Conservation (phyloP, 2,888 invertebrate species). For the Abrostola triplasia region DNA sequence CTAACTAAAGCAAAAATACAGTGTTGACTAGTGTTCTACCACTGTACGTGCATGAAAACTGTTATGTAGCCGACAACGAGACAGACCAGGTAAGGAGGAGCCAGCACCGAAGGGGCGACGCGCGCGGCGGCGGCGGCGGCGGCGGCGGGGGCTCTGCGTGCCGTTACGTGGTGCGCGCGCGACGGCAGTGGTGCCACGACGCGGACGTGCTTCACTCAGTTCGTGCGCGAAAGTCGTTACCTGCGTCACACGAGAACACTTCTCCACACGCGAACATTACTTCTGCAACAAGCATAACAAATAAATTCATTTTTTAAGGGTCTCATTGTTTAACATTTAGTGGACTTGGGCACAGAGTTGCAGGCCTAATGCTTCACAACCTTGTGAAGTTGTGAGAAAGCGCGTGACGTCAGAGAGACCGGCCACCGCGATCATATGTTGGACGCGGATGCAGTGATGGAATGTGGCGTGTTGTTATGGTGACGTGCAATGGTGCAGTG, state of each 20-base stretch:
- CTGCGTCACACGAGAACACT: conserved; percentile 83
- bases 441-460: conserved; percentile 88
- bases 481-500: conserved; percentile 83
- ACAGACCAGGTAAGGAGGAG: conserved; percentile 66
- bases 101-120: conserved; percentile 32
- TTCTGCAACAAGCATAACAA: conserved; percentile 70
- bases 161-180: conserved; percentile 83
- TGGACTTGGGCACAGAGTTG: conserved; percentile 58
- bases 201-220: conserved; percentile 88
- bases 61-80: conserved; percentile 51
- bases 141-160: conserved; percentile 71
- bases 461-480: conserved; percentile 86
- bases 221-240: conserved; percentile 88
- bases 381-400: conserved; percentile 83
- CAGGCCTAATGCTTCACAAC: conserved; percentile 67
- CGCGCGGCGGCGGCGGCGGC: conserved; percentile 51
- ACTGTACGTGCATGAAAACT: conserved; percentile 15
- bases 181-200: conserved; percentile 78
- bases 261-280: conserved; percentile 79
- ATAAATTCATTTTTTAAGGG: conserved; percentile 67
- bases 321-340: conserved; percentile 64
- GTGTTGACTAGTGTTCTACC: conserved; percentile 8
- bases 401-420: conserved; percentile 85
- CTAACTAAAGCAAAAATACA: conserved; percentile 13
- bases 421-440: conserved; percentile 86